Percentiles rank a stretch among this genome's conserved stretches.
These are phyloP conservation scores for Ibidorhyncha struthersii DNA, from an alignment of 2,113 vertebrate genomes.

Conservation along the genomic window DNA sequence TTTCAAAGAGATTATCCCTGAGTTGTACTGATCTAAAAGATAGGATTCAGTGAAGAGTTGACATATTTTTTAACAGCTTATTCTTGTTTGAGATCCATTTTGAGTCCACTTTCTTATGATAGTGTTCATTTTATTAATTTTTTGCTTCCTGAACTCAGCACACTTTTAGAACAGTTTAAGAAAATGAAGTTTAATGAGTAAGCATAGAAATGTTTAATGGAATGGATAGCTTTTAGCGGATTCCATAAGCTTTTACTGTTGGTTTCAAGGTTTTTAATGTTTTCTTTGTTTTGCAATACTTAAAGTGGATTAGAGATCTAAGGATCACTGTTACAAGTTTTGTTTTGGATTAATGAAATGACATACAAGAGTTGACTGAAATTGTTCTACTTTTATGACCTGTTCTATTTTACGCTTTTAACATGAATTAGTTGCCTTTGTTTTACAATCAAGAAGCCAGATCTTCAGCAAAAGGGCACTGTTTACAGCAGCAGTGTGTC, in stretches of 20 bases:
- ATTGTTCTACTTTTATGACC: not conserved
- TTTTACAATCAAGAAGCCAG: slow-evolving; percentile 4
- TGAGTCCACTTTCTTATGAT: not conserved
- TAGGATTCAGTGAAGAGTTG: not conserved
- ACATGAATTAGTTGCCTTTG: not conserved
- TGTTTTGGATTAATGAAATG: slow-evolving; percentile 33
- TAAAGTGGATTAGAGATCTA: slow-evolving; percentile 50
- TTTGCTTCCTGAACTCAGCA: slow-evolving; percentile 33
- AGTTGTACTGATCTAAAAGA: not conserved
- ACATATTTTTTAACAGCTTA: not conserved
- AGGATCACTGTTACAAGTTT: slow-evolving; percentile 49
- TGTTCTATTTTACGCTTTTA: slow-evolving; percentile 12
- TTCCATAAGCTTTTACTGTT: slow-evolving; percentile 38
- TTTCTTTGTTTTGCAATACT: slow-evolving; percentile 58
- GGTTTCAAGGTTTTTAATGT: slow-evolving; percentile 37
- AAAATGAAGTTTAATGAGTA: slow-evolving; percentile 13
- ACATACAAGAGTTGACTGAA: not conserved
- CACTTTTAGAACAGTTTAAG: not conserved
- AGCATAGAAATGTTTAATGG: not conserved
- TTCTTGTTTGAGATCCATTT: not conserved
- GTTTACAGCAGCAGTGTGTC: not conserved
- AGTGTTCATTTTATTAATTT: not conserved
- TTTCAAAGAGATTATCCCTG: not conserved
- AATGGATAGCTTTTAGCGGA: not conserved
- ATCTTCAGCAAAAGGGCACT: not conserved